Evolutionary conservation across 1,140 invertebrate species (phyloP), one percentile per base, ranked within the genome.

Genomic region (Meloidogyne floridensis): DNA sequence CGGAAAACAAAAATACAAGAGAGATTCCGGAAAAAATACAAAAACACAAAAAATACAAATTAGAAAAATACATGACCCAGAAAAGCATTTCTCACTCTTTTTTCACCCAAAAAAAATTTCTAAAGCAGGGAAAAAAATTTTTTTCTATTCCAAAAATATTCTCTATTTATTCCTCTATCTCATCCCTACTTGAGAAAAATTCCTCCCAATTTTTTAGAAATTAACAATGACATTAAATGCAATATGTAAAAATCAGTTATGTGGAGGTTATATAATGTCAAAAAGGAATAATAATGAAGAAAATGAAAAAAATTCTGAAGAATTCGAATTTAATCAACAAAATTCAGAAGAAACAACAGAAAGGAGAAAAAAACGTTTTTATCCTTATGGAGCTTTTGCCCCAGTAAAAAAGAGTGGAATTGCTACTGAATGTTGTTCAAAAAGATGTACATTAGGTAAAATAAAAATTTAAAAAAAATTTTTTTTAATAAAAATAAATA

Each of bases 141-240:
- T n/a, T n/a, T n/a, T n/a, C n/a, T n/a, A n/a, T n/a, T n/a, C 32
- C 32, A 32, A 32, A 32, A 32, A 32, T 32, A 32, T 32, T 32
- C 32, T 2, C 32, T 32, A 32, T 32, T 32, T 32, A 32, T 32
- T n/a, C n/a, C n/a, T n/a, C n/a, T n/a, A n/a, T n/a, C n/a, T n/a
- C n/a, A n/a, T n/a, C 32, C 32, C 32, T 32, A 32, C 32, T 32
- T 32, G 32, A 32, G 32, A 11, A 54, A 65, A 65, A 65, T 59
- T 59, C 32, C 32, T n/a, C 32, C 2, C 32, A 65, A 65, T 18
- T n/a, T n/a, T 65, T n/a, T n/a, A 65, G 59, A 79, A 79, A 10
- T 11, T 79, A 72, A 79, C 77, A 79, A 79, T 79, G 77, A 79
- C 72, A 72, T 69, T 79, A n/a, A 79, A 79, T 51, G 77, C 77